phyloP scores from a whole-genome alignment of 2,888 invertebrate species.

The Ditylenchus weischeri region DNA sequence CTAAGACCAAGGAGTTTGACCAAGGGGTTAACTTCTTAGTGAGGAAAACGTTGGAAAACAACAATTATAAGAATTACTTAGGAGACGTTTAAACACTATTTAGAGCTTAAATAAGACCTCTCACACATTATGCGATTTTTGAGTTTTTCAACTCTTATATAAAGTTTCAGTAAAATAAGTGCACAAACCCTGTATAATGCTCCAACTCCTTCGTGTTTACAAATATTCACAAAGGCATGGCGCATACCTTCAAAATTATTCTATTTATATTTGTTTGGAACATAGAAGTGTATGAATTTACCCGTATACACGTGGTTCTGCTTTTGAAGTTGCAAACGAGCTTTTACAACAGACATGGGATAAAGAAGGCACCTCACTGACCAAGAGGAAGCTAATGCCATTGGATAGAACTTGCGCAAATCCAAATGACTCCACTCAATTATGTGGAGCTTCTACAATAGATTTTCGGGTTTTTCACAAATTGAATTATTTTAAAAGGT shows the following conservation, averaged over 20 bases:
- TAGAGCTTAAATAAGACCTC: no score
- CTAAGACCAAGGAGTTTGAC: no score
- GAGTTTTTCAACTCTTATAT: neutral
- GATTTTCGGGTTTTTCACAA: neutral
- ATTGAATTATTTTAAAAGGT: neutral
- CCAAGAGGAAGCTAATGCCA: conserved; percentile 34
- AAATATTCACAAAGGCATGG: conserved; percentile 53
- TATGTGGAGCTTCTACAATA: conserved; percentile 39
- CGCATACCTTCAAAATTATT: conserved; percentile 32
- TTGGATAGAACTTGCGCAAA: conserved; percentile 43
- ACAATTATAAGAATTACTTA: no score
- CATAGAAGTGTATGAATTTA: neutral
- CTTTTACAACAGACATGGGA: conserved; percentile 51
- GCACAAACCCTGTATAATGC: conserved; percentile 49
- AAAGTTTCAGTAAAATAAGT: neutral
- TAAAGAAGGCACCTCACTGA: conserved; percentile 40
- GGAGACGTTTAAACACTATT: no score
- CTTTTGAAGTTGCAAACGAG: conserved; percentile 51
- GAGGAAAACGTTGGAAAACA: no score
- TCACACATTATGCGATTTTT: no score
- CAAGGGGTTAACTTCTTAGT: no score
- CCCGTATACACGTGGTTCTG: conserved; percentile 52
- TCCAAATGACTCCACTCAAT: conserved; percentile 57
- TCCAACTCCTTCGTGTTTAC: conserved; percentile 47
- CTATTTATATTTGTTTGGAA: no score